A percentile compares a stretch with the other conserved stretches of the same genome.
Evolutionary conservation across 2,113 vertebrate genomes (phyloP).

Genomic region (Oenanthe melanoleuca): DNA sequence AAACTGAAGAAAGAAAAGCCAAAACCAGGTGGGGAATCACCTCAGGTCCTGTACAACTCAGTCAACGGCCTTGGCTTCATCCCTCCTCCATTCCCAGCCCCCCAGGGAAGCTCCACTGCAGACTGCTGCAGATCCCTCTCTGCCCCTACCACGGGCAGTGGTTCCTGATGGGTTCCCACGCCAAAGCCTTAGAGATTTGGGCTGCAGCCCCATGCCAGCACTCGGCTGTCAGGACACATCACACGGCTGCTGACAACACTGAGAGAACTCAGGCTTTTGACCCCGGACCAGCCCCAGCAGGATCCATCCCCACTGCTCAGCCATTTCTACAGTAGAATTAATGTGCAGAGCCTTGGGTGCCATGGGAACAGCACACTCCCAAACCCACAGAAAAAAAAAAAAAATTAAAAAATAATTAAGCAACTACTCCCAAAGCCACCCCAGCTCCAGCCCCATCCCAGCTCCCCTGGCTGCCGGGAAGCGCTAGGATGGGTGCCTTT

Average conservation of each 20-base stretch:
- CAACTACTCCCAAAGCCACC: neutral
- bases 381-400: neutral
- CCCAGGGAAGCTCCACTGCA: too few relatives aligned
- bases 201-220: accelerated
- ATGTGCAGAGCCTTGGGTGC: neutral
- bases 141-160: accelerated
- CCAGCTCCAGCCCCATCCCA: neutral
- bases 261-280: too few relatives aligned
- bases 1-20: neutral
- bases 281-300: neutral
- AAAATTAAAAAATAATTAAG: neutral
- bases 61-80: neutral
- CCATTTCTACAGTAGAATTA: neutral
- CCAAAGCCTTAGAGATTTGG: neutral
- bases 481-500: accelerated
- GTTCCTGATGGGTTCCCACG: neutral
- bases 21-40: neutral
- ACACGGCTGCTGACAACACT: accelerated
- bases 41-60: neutral
- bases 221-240: neutral
- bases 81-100: accelerated
- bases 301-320: neutral
- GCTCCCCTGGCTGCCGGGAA: accelerated
- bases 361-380: neutral
- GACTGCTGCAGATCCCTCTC: neutral